Evolutionary conservation across 30 jellyfish, hydroid and myxozoan genomes (phyloP), one percentile per base, ranked within the genome.

Genomic region (Pelagia noctiluca): DNA sequence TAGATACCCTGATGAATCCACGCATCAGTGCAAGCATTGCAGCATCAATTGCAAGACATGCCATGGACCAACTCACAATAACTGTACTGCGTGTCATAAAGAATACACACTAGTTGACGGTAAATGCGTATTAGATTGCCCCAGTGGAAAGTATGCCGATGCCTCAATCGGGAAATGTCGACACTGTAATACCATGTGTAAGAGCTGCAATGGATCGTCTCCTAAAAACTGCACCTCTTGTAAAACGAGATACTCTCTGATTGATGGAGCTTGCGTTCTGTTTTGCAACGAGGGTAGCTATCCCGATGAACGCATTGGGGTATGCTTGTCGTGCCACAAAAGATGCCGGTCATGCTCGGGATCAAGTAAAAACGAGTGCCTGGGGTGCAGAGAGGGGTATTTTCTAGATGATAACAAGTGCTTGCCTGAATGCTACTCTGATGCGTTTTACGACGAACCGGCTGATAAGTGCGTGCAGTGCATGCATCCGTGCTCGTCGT

Each of bases 271-370:
- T 26, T 86, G 96, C 75, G 23, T 50, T 35, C 72, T 86, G 77
- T 42, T 37, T 26, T 86, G 96, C 69, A 52, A 76, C 23, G 96
- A 75, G 7, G 86, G 89, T 11, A 34, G 1, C 35, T 86, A 71
- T 71, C 82, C 86, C 10, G 88, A 86, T 36, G 80, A 23, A n/a
- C 19, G 30, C 0, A 35, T 33, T 28, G 80, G 82, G 28, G 34
- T 16, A 19, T 86, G 96, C 64, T 73, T 71, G 75, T 86, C 85
- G 30, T 94, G 99, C 49, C 90, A 83, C 69, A 48, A 67, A 0
- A 53, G 63, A 2, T 87, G 99, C 74, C 64, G 34, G 72, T 77
- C 77, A 3, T 94, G 99, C 77, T 48, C 84, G 0, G 97, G 99
- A 10, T 72, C 94, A 4, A 63, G 61, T 2, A 47, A 62, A 18